Percentiles rank a stretch among this genome's conserved stretches.
Evolutionary conservation across 2,797 vertebrate species (phyloP).

Genomic region (Spheniscus humboldti): DNA sequence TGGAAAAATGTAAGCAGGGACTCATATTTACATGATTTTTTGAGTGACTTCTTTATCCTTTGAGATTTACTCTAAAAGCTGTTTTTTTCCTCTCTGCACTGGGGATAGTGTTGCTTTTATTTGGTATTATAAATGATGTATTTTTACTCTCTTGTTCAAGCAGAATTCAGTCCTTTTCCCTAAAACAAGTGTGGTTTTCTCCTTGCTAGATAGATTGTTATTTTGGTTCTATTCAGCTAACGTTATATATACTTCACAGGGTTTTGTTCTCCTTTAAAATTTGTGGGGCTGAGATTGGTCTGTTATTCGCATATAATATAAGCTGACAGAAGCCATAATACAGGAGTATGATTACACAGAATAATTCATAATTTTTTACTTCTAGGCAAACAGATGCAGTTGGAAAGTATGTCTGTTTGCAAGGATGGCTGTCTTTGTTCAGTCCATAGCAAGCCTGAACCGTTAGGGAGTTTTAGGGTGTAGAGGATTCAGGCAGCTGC

Average conservation of each 20-base stretch:
- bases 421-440: background rate
- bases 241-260: rapidly evolving
- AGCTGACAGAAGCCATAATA: background rate
- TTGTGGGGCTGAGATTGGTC: background rate
- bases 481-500: background rate
- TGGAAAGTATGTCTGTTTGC: background rate
- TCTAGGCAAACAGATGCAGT: background rate
- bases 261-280: background rate
- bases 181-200: background rate
- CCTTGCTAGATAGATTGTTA: background rate
- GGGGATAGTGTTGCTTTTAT: background rate
- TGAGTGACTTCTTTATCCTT: background rate
- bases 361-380: conserved; percentile 41
- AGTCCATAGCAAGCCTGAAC: background rate
- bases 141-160: background rate
- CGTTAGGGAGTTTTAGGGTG: background rate
- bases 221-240: background rate
- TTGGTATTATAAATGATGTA: background rate
- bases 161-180: background rate
- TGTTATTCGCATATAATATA: background rate
- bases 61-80: background rate
- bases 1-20: background rate
- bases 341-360: conserved; percentile 1
- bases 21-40: background rate
- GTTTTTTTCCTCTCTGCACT: background rate